A percentile compares a stretch with the other conserved stretches of the same genome.
These are phyloP conservation scores for Salvelinus alpinus DNA, from an alignment of 2,113 vertebrate species.

Conservation along the genomic window DNA sequence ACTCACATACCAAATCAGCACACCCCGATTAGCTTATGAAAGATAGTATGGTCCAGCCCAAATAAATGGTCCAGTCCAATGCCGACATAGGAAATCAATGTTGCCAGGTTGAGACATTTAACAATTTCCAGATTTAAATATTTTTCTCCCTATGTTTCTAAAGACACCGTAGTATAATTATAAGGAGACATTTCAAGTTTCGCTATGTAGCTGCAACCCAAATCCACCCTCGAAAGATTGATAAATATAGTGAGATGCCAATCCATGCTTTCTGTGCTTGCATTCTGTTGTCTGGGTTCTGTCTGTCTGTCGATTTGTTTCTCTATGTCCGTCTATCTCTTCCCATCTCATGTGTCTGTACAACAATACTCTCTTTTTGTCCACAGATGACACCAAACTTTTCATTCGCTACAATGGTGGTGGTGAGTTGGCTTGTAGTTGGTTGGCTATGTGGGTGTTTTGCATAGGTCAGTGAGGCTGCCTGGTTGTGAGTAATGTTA, in stretches of 20 bases:
- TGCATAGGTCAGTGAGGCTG: neutral
- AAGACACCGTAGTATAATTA: too few species aligned
- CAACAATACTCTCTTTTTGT: constrained; percentile 35
- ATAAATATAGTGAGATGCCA: neutral
- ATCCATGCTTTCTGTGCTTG: constrained; percentile 7
- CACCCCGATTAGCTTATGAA: neutral
- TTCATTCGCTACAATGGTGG: constrained; percentile 64
- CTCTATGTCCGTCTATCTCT: constrained; percentile 6
- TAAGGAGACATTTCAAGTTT: too few species aligned
- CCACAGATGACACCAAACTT: constrained; percentile 81
- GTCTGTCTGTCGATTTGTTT: constrained; percentile 19
- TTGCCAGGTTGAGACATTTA: too few species aligned
- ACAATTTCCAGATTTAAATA: too few species aligned
- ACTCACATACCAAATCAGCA: neutral
- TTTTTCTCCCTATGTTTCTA: too few species aligned
- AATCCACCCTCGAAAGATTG: too few species aligned
- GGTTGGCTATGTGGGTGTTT: constrained; percentile 6
- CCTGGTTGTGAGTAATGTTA: neutral
- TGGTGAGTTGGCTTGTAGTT: constrained; percentile 68
- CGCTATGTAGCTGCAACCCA: too few species aligned
- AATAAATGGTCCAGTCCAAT: neutral
- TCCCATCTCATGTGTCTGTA: constrained; percentile 36
- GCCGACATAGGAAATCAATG: too few species aligned
- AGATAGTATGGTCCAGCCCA: neutral
- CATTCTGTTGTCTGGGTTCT: constrained; percentile 26